Base-by-base conservation (phyloP, 2,797 vertebrate species). In the Pogonophryne albipinna region DNA sequence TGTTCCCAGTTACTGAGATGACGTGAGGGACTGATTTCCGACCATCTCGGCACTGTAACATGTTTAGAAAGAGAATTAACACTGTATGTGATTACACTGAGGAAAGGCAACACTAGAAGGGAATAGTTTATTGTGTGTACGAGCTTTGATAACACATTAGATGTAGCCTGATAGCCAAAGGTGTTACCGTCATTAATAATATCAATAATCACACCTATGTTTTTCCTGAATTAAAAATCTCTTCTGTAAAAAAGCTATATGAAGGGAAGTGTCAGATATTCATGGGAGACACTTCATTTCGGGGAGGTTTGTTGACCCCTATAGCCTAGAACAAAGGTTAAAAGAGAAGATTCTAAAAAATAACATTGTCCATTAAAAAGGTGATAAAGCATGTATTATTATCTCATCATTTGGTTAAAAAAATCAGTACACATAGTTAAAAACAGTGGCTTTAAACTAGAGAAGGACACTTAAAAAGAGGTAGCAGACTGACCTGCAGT, bases 21-120 rank as follows among this genome's bases (percentile, higher is more conserved):
- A 98, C 91, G 10, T 97, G 95, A 89, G 98, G 97, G 74, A 97
- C 89, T 4, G 85, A 93, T 91, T 93, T 98, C 70, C 91, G 95
- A 53, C 96, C 96, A 70, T 98, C 96, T 89, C 90, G 94, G 76
- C 93, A 95, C 98, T 99, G 89, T 71, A 84, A 42, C 4, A 52
- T 4, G 20, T 64, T 19, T 0, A 38, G 0, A 52, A 55, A 60
- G 31, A 73, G 49, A 80, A 55, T n/a, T 3, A 19, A 71, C 3
- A 23, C 20, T 13, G 46, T 3, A 1, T 47, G 59, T 60, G 34
- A 73, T 13, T 58, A 60, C 44, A 53, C 1, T 8, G 11, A 66
- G 20, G 23, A 64, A 52, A 59, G 27, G 13, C 34, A 57, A 19
- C 10, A 55, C 27, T 5, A 74, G 19, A 4, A 1, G 3, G 20